phyloP scores from a whole-genome alignment of 2,113 vertebrate species.

The Cyanistes caeruleus region DNA sequence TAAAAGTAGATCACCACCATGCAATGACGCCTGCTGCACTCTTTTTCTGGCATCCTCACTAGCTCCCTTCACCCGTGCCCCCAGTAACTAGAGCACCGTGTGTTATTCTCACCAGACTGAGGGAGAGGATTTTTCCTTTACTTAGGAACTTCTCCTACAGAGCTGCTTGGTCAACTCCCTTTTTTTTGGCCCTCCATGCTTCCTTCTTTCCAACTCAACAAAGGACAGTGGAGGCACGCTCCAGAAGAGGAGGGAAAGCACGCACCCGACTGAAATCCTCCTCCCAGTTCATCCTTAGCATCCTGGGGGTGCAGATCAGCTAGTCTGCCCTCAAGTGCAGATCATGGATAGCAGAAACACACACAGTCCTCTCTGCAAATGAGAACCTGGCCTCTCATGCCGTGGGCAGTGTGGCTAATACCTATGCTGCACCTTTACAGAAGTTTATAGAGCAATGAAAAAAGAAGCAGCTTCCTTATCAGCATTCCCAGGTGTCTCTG shows the following conservation, averaged over 20 bases:
- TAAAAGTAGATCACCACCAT: slow-evolving; percentile 63
- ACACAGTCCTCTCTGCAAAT: background rate
- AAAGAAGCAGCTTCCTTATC: background rate
- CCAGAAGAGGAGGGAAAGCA: background rate
- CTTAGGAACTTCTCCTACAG: background rate
- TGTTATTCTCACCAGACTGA: slow-evolving; percentile 41
- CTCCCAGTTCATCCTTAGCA: background rate
- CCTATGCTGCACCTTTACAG: background rate
- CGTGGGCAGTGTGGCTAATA: background rate
- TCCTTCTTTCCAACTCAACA: background rate
- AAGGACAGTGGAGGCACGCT: background rate
- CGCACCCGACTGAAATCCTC: background rate
- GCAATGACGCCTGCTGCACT: slow-evolving; percentile 59
- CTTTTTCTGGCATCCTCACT: slow-evolving; percentile 60
- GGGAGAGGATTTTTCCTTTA: slow-evolving; percentile 33
- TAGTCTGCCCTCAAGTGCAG: background rate
- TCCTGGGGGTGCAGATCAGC: background rate
- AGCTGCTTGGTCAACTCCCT: background rate
- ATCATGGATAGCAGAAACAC: background rate
- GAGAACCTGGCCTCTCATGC: background rate
- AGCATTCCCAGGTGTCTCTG: background rate
- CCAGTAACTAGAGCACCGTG: slow-evolving; percentile 37
- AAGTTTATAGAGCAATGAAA: background rate
- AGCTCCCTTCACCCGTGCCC: slow-evolving; percentile 58
- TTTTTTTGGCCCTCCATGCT: background rate